Evolutionary conservation across 2,797 vertebrate species (phyloP).

Genomic region (Gallinago stenura): DNA sequence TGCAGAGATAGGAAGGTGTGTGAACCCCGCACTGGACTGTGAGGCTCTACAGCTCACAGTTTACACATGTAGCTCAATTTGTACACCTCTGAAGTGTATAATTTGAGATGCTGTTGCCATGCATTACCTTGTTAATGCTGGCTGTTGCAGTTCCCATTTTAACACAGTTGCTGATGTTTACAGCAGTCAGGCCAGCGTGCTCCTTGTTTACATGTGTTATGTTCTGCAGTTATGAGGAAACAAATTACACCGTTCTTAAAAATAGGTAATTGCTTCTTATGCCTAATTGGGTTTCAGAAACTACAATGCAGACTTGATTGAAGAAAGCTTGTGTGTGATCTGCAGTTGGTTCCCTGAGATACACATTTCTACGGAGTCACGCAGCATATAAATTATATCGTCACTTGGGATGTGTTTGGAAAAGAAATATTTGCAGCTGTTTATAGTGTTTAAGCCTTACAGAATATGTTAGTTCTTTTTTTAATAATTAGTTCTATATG

Average conservation of each 20-base stretch:
- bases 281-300: slow-evolving; percentile 79
- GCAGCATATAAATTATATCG: slow-evolving; percentile 40
- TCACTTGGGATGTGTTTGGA: slow-evolving; percentile 38
- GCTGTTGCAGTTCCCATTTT: not conserved
- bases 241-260: slow-evolving; percentile 77
- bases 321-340: slow-evolving; percentile 68
- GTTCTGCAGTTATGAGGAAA: slow-evolving; percentile 61
- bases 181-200: slow-evolving; percentile 12
- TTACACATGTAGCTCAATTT: too few species aligned
- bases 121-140: not conserved
- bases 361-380: slow-evolving; percentile 14
- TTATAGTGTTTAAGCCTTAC: slow-evolving; percentile 46
- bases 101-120: not conserved
- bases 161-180: not conserved
- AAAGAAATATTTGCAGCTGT: slow-evolving; percentile 64
- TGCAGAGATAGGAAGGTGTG: not conserved
- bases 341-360: slow-evolving; percentile 58
- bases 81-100: rapidly evolving
- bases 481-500: not conserved
- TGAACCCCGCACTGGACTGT: not conserved
- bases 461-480: not conserved
- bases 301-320: slow-evolving; percentile 74
- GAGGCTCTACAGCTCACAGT: not conserved
- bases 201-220: slow-evolving; percentile 37
- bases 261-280: slow-evolving; percentile 76